Percentiles rank a stretch among this genome's conserved stretches.
Conservation (phyloP, 1,140 invertebrate species). For the Orchestia grillus region DNA sequence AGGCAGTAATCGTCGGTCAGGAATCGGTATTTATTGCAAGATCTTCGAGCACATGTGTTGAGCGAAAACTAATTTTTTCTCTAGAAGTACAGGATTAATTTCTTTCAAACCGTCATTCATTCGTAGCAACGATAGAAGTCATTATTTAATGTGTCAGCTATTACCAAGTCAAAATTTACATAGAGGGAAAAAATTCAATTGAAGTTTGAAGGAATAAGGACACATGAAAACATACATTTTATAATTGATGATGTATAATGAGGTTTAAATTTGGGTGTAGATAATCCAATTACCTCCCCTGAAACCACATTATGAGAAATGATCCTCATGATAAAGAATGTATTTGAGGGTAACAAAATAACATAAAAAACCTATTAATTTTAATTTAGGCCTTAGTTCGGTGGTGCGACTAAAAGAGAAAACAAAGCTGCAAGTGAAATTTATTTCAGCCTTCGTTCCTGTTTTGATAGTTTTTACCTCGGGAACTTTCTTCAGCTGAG, state of each 20-base stretch:
- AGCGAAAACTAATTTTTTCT: background rate
- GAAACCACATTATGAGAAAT: background rate
- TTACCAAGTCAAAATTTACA: no score
- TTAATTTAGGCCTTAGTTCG: background rate
- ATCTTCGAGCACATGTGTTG: background rate
- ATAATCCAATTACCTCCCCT: background rate
- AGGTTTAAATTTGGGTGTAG: background rate
- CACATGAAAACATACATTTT: no score
- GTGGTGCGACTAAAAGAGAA: background rate
- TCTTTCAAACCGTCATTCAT: no score
- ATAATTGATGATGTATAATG: background rate
- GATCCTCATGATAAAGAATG: background rate
- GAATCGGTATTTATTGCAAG: background rate
- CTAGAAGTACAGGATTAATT: no score
- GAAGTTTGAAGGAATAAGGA: no score
- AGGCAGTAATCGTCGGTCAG: background rate
- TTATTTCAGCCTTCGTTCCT: background rate
- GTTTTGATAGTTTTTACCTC: background rate
- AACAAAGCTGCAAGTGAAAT: background rate
- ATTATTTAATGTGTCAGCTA: no score
- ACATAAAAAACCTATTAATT: background rate
- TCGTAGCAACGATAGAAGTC: no score
- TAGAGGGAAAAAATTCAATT: no score
- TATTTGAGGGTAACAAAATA: background rate
- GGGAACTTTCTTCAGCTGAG: slow-evolving; percentile 8